phyloP scores from a whole-genome alignment of 2,888 invertebrate genomes.

The Alentia gelatinosa region DNA sequence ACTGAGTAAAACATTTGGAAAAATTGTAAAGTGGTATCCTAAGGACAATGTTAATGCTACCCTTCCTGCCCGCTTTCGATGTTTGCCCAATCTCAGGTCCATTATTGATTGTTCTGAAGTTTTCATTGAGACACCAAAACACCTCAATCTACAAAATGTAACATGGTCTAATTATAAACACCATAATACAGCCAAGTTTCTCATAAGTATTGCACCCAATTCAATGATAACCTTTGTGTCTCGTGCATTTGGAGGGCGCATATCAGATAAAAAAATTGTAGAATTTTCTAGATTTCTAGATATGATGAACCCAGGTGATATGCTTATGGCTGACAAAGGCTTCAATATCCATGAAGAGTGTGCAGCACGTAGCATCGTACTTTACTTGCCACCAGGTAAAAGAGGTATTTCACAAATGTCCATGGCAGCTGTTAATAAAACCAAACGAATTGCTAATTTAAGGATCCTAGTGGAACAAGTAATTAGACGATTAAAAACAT shows the following conservation, averaged over 20 bases:
- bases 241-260: background rate
- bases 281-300: background rate
- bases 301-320: background rate
- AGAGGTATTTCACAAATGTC: background rate
- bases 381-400: background rate
- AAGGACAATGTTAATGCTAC: background rate
- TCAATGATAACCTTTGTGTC: constrained; percentile 45
- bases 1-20: background rate
- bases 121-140: constrained; percentile 14
- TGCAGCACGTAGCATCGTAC: background rate
- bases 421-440: background rate
- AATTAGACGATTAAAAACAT: background rate
- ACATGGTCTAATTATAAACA: constrained; percentile 54
- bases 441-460: background rate
- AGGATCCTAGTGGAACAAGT: background rate
- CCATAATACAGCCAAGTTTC: constrained; percentile 53
- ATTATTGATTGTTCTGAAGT: constrained; percentile 54
- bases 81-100: background rate
- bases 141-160: background rate
- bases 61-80: background rate
- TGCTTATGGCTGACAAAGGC: constrained; percentile 40
- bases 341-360: constrained; percentile 47
- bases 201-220: constrained; percentile 43
- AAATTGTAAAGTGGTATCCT: background rate
- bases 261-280: constrained; percentile 10